Conservation (phyloP, 2,113 vertebrate species). For the Gymnorhina tibicen region DNA sequence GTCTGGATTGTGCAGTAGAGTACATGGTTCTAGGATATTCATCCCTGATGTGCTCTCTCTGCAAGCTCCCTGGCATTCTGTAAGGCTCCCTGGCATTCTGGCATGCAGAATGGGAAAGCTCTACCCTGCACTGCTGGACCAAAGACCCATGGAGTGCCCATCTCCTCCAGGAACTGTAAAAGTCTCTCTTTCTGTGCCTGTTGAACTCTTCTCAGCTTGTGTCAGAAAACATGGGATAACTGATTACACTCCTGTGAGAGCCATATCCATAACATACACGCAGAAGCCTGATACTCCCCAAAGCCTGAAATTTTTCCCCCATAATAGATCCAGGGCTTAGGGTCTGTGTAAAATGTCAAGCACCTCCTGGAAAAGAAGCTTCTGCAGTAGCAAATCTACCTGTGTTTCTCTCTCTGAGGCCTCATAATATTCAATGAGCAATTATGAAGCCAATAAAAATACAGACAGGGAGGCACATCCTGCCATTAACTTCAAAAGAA, state of each 20-base stretch:
- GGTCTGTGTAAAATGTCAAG: background rate
- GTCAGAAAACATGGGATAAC: background rate
- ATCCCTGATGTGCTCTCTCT: background rate
- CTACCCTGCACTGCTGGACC: rapidly evolving
- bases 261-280: background rate
- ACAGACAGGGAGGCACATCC: slow-evolving; percentile 48
- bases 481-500: slow-evolving; percentile 67
- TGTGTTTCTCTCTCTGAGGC: slow-evolving; percentile 12
- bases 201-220: background rate
- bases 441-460: slow-evolving; percentile 53
- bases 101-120: rapidly evolving
- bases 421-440: slow-evolving; percentile 51
- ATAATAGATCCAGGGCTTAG: background rate
- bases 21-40: background rate
- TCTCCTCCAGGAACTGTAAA: background rate
- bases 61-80: background rate
- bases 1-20: background rate
- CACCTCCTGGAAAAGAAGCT: background rate
- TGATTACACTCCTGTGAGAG: background rate
- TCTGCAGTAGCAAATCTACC: slow-evolving; percentile 10
- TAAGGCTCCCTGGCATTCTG: no score
- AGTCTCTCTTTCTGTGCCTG: background rate
- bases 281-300: background rate
- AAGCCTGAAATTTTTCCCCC: background rate
- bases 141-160: rapidly evolving